Conservation (phyloP, 2,888 invertebrate genomes). For the Eristalinus aeneus region DNA sequence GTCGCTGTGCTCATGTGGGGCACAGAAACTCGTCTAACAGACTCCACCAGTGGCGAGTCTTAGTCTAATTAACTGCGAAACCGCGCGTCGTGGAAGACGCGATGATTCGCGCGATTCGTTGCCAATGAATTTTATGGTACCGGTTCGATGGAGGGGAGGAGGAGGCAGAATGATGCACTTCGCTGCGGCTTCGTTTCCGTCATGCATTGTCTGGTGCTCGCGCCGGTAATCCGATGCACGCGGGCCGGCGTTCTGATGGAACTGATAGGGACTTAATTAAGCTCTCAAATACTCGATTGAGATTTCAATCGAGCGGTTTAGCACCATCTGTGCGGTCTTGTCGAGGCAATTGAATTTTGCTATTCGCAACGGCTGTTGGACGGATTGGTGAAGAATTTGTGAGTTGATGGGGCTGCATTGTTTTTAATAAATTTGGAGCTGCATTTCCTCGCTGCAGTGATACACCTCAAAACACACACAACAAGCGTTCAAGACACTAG, state of each 20-base stretch:
- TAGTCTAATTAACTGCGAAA: constrained; percentile 65
- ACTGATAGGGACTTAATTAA: constrained; percentile 27
- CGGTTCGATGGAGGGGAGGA: not conserved
- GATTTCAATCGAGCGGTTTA: constrained; percentile 60
- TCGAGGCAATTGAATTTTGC: no score
- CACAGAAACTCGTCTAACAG: constrained; percentile 35
- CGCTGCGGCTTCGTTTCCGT: constrained; percentile 16
- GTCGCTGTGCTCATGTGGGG: constrained; percentile 29
- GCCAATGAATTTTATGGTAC: constrained; percentile 9
- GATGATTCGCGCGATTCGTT: constrained; percentile 11
- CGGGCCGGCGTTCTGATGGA: not conserved
- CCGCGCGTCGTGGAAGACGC: constrained; percentile 40
- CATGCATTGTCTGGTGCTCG: constrained; percentile 19
- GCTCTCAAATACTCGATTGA: constrained; percentile 16
- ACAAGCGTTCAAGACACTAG: no score
- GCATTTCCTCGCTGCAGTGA: no score
- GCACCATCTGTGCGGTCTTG: not conserved
- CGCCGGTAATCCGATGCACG: not conserved
- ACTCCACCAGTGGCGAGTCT: constrained; percentile 50
- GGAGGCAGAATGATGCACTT: not conserved
- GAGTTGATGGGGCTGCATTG: no score
- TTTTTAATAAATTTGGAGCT: no score
- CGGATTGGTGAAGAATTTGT: no score
- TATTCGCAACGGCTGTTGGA: no score
- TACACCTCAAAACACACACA: no score